These are phyloP conservation scores for Acronicta psi DNA, from an alignment of 2,888 invertebrate genomes.

Conservation along the genomic window DNA sequence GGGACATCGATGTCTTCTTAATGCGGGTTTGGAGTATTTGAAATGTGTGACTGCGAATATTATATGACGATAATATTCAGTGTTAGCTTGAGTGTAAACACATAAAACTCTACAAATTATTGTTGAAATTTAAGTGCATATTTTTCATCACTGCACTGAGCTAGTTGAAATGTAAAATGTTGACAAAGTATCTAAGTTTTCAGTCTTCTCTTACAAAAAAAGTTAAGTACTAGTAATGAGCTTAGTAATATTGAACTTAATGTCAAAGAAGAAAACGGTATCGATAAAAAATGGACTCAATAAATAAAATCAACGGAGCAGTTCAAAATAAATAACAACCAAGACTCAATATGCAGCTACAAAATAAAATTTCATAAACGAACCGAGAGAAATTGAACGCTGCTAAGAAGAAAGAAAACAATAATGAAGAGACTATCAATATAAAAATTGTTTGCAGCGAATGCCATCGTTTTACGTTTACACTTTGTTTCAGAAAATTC, in stretches of 20 bases:
- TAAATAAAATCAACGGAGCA: neutral
- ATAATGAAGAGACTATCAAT: neutral
- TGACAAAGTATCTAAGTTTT: no score
- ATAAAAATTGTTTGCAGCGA: slow-evolving; percentile 26
- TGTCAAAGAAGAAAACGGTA: neutral
- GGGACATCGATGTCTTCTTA: slow-evolving; percentile 15
- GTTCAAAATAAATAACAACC: neutral
- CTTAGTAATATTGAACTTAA: neutral
- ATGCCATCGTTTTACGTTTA: slow-evolving; percentile 19
- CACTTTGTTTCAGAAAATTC: slow-evolving; percentile 81
- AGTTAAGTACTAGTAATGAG: neutral
- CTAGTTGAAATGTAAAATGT: no score
- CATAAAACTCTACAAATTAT: no score
- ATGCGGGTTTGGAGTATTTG: slow-evolving; percentile 5
- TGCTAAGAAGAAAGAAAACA: neutral
- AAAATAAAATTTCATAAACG: neutral
- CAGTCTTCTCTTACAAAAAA: neutral
- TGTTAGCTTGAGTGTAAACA: no score
- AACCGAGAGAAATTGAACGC: slow-evolving; percentile 1
- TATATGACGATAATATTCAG: no score
- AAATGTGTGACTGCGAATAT: neutral
- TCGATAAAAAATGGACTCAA: neutral
- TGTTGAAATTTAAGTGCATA: no score
- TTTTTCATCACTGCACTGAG: no score
- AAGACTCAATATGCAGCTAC: neutral